Evolutionary conservation across 2,113 vertebrate genomes (phyloP).

Genomic region (Phylloscopus trochilus): DNA sequence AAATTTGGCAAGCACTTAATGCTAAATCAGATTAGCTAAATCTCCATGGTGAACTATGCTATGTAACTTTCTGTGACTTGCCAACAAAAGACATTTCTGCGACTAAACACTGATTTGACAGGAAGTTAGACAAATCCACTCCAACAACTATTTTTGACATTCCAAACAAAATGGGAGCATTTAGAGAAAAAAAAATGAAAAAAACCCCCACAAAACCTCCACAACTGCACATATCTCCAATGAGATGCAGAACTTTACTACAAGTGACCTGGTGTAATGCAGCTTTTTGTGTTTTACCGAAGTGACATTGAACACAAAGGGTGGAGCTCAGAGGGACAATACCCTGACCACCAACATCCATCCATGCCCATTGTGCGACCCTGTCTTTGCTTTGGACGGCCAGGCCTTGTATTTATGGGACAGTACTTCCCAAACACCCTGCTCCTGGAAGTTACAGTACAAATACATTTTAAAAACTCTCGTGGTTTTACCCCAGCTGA

Average conservation of each 20-base stretch:
- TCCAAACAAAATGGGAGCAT: background rate
- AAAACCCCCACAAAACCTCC: background rate
- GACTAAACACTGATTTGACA: conserved; percentile 48
- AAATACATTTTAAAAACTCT: background rate
- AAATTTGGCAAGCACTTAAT: background rate
- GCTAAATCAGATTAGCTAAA: conserved; percentile 2
- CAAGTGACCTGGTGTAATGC: background rate
- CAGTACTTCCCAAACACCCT: background rate
- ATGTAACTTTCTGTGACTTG: background rate
- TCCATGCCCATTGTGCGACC: fast-evolving
- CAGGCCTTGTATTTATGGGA: background rate
- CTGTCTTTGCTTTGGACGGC: background rate
- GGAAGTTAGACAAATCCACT: conserved; percentile 37
- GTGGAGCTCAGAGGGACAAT: background rate
- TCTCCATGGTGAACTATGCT: background rate
- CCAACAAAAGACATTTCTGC: conserved; percentile 14
- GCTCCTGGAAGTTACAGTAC: background rate
- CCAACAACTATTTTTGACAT: background rate
- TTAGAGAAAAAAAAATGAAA: background rate
- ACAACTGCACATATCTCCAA: background rate
- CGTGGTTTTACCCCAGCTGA: background rate
- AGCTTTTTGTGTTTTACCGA: background rate
- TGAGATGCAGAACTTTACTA: background rate
- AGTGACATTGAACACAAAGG: background rate
- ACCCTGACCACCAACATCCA: background rate